Evolutionary conservation across 2,113 vertebrate species (phyloP).

Genomic region (Chrysochloris asiatica): DNA sequence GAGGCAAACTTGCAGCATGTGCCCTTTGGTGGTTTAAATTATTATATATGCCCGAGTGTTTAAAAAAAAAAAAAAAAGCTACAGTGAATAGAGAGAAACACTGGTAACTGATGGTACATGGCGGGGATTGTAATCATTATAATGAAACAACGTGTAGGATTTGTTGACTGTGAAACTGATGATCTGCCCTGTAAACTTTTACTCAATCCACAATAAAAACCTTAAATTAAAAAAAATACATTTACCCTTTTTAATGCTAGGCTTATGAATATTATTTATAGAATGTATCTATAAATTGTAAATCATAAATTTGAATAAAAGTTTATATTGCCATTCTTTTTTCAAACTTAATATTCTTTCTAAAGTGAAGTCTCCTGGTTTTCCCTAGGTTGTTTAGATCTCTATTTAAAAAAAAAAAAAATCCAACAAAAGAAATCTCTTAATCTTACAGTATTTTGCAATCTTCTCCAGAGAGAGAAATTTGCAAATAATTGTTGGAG

Average conservation of each 20-base stretch:
- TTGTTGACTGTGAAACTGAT: too few relatives aligned
- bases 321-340: not conserved
- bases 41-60: too few relatives aligned
- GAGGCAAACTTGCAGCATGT: too few relatives aligned
- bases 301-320: constrained; percentile 47
- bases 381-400: not conserved
- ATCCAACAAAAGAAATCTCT: constrained; percentile 48
- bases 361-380: constrained; percentile 7
- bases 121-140: too few relatives aligned
- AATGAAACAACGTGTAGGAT: too few relatives aligned
- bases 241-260: constrained; percentile 18
- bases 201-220: too few relatives aligned
- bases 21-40: too few relatives aligned
- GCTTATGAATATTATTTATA: not conserved
- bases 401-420: too few relatives aligned
- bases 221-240: constrained; percentile 15
- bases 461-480: constrained; percentile 13
- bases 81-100: too few relatives aligned
- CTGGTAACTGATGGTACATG: too few relatives aligned
- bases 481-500: constrained; percentile 45
- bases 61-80: too few relatives aligned
- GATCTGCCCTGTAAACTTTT: too few relatives aligned
- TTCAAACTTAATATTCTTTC: not conserved
- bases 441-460: constrained; percentile 36
- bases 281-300: constrained; percentile 44